A percentile compares a stretch with the other conserved stretches of the same genome.
These are phyloP conservation scores for Dendrolimus pini DNA, from an alignment of 2,888 invertebrate species.

Conservation along the genomic window DNA sequence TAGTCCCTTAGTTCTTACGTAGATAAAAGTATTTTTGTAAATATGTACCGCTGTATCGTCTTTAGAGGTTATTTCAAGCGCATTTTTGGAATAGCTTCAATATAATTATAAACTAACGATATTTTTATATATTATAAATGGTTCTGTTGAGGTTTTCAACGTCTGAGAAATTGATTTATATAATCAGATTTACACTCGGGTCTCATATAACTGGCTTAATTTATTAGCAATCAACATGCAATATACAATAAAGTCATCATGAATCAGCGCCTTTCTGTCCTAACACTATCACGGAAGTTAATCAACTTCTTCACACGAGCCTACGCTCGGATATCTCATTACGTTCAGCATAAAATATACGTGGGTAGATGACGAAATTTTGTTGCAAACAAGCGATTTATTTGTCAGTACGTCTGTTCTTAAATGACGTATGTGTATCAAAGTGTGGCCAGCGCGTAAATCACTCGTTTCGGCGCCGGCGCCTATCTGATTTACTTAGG, in stretches of 20 bases:
- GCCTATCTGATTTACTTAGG: constrained; percentile 15
- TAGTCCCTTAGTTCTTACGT: too few species aligned
- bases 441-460: constrained; percentile 2
- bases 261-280: background rate
- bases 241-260: background rate
- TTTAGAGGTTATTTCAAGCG: too few species aligned
- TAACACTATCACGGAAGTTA: background rate
- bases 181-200: too few species aligned
- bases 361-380: background rate
- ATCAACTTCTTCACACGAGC: background rate
- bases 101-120: too few species aligned
- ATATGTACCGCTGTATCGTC: too few species aligned
- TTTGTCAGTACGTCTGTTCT: constrained; percentile 3
- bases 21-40: too few species aligned
- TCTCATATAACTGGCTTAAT: too few species aligned
- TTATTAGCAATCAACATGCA: too few species aligned
- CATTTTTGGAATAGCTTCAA: too few species aligned
- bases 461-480: constrained; percentile 15
- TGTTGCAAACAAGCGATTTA: constrained; percentile 7
- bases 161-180: too few species aligned
- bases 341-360: background rate
- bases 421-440: constrained; percentile 1
- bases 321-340: background rate
- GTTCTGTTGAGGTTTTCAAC: too few species aligned
- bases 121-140: too few species aligned